These are phyloP conservation scores for Clarias magur DNA, from an alignment of 2,113 vertebrate genomes.

Conservation along the genomic window DNA sequence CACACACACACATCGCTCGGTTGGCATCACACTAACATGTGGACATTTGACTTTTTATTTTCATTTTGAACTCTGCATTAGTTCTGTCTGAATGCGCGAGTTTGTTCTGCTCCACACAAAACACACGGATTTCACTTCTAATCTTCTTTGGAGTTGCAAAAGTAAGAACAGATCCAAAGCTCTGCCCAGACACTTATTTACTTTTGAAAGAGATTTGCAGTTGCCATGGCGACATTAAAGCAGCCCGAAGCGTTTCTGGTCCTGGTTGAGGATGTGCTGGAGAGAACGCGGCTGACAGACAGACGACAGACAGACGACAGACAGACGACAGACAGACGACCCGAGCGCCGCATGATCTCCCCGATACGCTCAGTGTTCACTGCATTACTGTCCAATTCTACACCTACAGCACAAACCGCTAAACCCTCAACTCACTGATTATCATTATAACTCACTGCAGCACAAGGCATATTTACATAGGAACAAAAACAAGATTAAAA, in stretches of 20 bases:
- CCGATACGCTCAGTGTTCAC: no score
- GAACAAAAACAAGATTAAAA: no score
- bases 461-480: no score
- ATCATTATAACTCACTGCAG: no score
- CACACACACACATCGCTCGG: background rate
- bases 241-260: background rate
- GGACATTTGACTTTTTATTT: background rate
- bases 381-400: no score
- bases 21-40: background rate
- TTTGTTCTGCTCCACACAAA: background rate
- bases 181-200: background rate
- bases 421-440: no score
- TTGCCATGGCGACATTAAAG: conserved; percentile 8
- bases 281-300: background rate
- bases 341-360: no score
- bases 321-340: no score
- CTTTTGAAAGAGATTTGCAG: conserved; percentile 27
- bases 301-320: no score
- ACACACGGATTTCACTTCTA: conserved; percentile 47
- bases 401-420: no score
- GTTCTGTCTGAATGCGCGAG: background rate
- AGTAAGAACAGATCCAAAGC: conserved; percentile 26
- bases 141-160: conserved; percentile 55
- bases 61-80: background rate
- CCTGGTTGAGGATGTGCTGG: background rate